phyloP scores from a whole-genome alignment of 2,888 invertebrate genomes.

The Polydrusus pterygomalis region DNA sequence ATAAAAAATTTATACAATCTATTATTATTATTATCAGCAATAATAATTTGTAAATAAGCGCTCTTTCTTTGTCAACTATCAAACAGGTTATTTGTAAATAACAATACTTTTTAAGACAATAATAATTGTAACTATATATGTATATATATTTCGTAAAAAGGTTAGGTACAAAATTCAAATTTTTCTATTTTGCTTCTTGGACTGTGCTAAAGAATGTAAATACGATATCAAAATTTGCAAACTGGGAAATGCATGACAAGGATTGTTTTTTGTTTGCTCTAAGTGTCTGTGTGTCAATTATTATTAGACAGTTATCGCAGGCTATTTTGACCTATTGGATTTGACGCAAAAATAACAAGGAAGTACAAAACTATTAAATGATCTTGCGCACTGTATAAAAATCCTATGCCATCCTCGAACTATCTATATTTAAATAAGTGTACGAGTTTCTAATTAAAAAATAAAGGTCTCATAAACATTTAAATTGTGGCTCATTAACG shows the following conservation, averaged over 20 bases:
- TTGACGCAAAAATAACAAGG: constrained; percentile 2
- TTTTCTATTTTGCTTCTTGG: constrained; percentile 30
- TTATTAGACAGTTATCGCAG: constrained; percentile 57
- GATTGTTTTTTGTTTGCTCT: constrained; percentile 54
- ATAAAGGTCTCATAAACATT: too few species aligned
- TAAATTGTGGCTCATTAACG: not conserved
- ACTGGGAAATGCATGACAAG: constrained; percentile 50
- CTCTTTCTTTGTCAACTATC: constrained; percentile 30
- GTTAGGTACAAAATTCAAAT: constrained; percentile 40
- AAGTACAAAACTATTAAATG: not conserved
- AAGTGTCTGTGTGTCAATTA: constrained; percentile 68
- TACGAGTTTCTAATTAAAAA: not conserved
- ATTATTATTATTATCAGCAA: not conserved
- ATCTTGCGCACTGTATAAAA: not conserved
- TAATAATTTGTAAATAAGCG: constrained; percentile 10
- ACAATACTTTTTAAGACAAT: constrained; percentile 54
- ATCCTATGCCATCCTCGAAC: not conserved
- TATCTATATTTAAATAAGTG: not conserved
- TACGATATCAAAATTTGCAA: constrained; percentile 15
- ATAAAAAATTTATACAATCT: not conserved
- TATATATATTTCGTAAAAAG: constrained; percentile 45
- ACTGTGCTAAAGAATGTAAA: constrained; percentile 36
- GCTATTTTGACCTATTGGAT: constrained; percentile 17
- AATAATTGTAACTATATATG: constrained; percentile 48
- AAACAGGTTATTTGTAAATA: constrained; percentile 38